Conservation (phyloP, 1,140 invertebrate genomes). For the Solenopsis invicta region DNA sequence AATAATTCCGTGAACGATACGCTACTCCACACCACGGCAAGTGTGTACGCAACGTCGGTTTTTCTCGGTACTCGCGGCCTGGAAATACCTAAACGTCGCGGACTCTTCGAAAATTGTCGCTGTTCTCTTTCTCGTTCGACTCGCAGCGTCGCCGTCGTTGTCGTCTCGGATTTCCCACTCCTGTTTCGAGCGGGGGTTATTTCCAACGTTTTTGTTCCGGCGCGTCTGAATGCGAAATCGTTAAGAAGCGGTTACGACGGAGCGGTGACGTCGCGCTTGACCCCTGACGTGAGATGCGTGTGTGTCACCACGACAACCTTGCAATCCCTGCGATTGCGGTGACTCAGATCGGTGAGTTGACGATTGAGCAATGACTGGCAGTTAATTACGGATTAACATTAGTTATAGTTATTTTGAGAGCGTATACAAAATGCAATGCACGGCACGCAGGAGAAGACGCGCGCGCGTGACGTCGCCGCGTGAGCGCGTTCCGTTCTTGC, state of each 20-base stretch:
- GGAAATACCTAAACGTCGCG: slow-evolving; percentile 24
- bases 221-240: slow-evolving; percentile 28
- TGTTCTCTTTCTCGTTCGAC: background rate
- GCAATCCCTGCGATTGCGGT: slow-evolving; percentile 56
- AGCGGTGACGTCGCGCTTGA: slow-evolving; percentile 28
- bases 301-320: background rate
- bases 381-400: slow-evolving; percentile 65
- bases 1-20: slow-evolving; percentile 81
- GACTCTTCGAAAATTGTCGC: slow-evolving; percentile 15
- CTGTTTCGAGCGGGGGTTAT: slow-evolving; percentile 25
- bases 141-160: background rate
- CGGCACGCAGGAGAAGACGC: background rate
- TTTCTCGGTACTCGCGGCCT: slow-evolving; percentile 71
- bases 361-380: slow-evolving; percentile 53
- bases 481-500: no score
- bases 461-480: background rate
- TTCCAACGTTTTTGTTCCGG: slow-evolving; percentile 16
- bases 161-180: slow-evolving; percentile 42
- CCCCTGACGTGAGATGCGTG: slow-evolving; percentile 21
- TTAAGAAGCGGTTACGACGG: background rate
- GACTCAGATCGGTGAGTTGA: slow-evolving; percentile 73
- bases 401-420: slow-evolving; percentile 20
- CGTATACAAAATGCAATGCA: background rate
- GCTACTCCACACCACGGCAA: slow-evolving; percentile 54
- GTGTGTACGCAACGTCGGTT: slow-evolving; percentile 70